Conservation (phyloP, 2,113 vertebrate species). For the Toxotes jaculatrix region DNA sequence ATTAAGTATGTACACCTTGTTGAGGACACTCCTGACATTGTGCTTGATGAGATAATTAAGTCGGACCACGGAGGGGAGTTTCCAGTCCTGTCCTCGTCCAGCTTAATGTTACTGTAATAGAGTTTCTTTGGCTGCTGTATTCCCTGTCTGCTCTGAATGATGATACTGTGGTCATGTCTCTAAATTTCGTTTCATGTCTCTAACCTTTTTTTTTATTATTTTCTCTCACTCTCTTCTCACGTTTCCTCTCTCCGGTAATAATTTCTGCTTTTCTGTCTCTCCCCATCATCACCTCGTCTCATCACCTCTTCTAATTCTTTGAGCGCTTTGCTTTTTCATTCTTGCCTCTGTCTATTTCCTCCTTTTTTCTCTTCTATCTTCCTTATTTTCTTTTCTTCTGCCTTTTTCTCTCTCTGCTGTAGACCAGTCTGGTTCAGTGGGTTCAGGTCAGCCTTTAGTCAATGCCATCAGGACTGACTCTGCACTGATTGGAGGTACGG, state of each 20-base stretch:
- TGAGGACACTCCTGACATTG: conserved; percentile 38
- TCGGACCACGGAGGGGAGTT: conserved; percentile 13
- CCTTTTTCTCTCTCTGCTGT: conserved; percentile 62
- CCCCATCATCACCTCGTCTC: not conserved
- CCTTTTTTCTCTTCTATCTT: not conserved
- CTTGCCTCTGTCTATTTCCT: not conserved
- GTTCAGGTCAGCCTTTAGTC: conserved; percentile 88
- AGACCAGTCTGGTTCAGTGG: conserved; percentile 92
- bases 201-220: not conserved
- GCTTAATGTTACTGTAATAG: conserved; percentile 22
- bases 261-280: not conserved
- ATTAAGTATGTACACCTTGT: conserved; percentile 51
- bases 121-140: conserved; percentile 8
- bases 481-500: conserved; percentile 94
- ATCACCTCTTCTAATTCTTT: conserved; percentile 6
- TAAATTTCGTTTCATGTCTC: conserved; percentile 19
- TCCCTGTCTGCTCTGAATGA: conserved; percentile 15
- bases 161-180: conserved; percentile 39
- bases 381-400: not conserved
- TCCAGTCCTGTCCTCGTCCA: conserved; percentile 11
- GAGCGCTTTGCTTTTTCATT: not conserved
- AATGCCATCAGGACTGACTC: conserved; percentile 90
- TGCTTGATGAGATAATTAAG: conserved; percentile 67
- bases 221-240: not conserved
- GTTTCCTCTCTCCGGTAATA: not conserved